These are phyloP conservation scores for Chaunax sp. DNA, from an alignment of 2,797 vertebrate species.

Conservation along the genomic window DNA sequence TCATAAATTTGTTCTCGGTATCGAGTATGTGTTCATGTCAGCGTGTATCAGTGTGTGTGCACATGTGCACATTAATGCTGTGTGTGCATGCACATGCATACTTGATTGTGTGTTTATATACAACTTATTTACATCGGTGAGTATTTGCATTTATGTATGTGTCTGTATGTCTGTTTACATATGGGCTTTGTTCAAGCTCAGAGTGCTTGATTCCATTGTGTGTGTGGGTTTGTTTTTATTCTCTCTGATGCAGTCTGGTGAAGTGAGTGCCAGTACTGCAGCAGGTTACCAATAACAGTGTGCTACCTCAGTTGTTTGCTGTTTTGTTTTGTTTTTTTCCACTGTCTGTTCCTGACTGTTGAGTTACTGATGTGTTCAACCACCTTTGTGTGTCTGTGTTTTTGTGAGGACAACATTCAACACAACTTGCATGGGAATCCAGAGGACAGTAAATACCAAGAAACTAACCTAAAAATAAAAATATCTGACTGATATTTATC, in stretches of 20 bases:
- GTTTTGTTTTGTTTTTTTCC: constrained; percentile 15
- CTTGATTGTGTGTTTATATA: constrained; percentile 23
- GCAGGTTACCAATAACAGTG: constrained; percentile 66
- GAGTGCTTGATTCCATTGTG: constrained; percentile 61
- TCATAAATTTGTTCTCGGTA: constrained; percentile 57
- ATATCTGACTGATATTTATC: neutral
- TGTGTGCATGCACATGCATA: constrained; percentile 26
- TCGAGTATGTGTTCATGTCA: constrained; percentile 39
- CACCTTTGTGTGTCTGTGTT: constrained; percentile 73
- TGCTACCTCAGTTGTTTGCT: constrained; percentile 51
- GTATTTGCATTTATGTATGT: constrained; percentile 33
- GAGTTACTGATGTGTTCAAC: constrained; percentile 62
- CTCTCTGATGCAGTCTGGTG: constrained; percentile 70
- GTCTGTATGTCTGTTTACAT: constrained; percentile 48
- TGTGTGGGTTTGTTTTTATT: constrained; percentile 72
- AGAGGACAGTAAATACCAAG: constrained; percentile 33
- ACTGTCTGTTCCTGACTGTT: constrained; percentile 59
- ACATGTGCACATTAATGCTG: constrained; percentile 10
- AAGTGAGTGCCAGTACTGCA: constrained; percentile 76
- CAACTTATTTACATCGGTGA: constrained; percentile 16
- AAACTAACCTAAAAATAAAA: neutral
- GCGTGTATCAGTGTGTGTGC: constrained; percentile 31
- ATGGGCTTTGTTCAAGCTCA: constrained; percentile 61
- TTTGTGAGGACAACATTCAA: constrained; percentile 22
- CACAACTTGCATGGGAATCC: constrained; percentile 17